Base-by-base conservation (phyloP, 2,113 vertebrate genomes). In the Gorsachius goisagi region DNA sequence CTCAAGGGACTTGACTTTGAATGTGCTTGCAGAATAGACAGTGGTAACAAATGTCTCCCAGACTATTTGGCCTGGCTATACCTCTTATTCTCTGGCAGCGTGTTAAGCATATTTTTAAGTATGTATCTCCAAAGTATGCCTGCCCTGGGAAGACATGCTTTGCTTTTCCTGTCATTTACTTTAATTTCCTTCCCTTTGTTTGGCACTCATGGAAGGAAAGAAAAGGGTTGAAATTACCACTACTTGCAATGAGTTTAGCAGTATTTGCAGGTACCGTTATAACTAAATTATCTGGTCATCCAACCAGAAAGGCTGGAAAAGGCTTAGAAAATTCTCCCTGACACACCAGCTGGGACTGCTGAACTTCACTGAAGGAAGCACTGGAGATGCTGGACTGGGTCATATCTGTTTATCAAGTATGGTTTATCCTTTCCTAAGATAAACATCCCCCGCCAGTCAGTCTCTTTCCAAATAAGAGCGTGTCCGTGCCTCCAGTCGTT, bases 351-450 rank as follows among this genome's bases (percentile, higher is more conserved):
- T 94, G 80, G 35, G 76, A 64, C 47, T 84, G 52, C 15, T 77
- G 83, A 83, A 63, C 68, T 92, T 89, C 73, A 71, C 37, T 47
- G 55, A 75, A 81, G 86, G 64, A 72, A 94, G 60, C 21, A 63
- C 60, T 66, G 15, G 15, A 63, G 59, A 44, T 84, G 47, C 56
- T 52, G 72, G 64, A 75, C 60, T 64, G 86, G 91, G 55, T 95
- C 60, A 23, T 84, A 92, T 45, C 60, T 93, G 64, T 91, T 97
- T 95, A 81, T 93, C 37, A 45, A 64, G 64, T 89, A 64, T 93
- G 53, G 58, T 94, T 92, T 87, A 81, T 89, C 52, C 83, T 90
- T 92, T 90, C 33, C 45, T 82, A 50, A 89, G 35, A 74, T 72
- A 87, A 93, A 93, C 50, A 37, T 93, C 39, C 53, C 41, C 62